Evolutionary conservation across 1,140 invertebrate species (phyloP).

Genomic region (Protaetia brevitarsis): DNA sequence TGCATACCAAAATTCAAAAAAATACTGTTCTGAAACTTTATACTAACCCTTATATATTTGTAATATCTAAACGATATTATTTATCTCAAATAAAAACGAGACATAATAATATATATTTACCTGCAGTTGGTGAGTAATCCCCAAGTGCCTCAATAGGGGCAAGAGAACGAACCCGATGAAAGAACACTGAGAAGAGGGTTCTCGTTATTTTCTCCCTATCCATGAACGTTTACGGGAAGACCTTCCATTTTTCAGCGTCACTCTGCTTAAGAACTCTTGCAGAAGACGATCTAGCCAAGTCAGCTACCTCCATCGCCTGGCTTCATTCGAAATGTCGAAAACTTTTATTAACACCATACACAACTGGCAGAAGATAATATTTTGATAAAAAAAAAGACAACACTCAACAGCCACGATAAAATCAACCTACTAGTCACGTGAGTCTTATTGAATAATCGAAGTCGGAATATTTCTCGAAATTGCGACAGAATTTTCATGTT

Average conservation of each 20-base stretch:
- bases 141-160: constrained; percentile 73
- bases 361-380: constrained; percentile 55
- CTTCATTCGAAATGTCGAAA: constrained; percentile 85
- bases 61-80: too few relatives aligned
- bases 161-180: constrained; percentile 83
- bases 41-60: too few relatives aligned
- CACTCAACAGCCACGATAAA: not conserved
- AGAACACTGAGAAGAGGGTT: constrained; percentile 79
- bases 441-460: constrained; percentile 74
- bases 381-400: not conserved
- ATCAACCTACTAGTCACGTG: constrained; percentile 71
- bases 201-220: constrained; percentile 86
- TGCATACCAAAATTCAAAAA: too few relatives aligned
- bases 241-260: constrained; percentile 82
- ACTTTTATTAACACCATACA: constrained; percentile 86
- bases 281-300: constrained; percentile 81
- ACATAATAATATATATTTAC: constrained; percentile 50
- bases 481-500: constrained; percentile 81
- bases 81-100: too few relatives aligned
- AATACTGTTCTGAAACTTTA: too few relatives aligned
- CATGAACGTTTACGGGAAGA: constrained; percentile 85
- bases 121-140: constrained; percentile 67
- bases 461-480: constrained; percentile 66
- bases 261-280: constrained; percentile 80
- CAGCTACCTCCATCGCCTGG: constrained; percentile 78